Base-by-base conservation (phyloP, 2,113 vertebrate species). In the Cololabis saira region DNA sequence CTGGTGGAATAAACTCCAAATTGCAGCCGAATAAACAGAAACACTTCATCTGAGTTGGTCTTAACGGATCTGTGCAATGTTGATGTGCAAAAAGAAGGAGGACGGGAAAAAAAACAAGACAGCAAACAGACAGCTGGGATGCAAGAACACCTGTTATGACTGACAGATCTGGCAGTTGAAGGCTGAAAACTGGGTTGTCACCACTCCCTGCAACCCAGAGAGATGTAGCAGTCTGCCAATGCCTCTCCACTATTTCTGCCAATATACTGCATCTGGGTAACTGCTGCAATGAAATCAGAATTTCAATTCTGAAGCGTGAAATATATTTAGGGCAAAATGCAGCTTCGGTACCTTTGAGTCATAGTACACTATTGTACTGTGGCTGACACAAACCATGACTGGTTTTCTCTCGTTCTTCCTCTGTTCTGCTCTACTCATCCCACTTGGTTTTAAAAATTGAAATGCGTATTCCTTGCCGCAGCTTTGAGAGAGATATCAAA, bases 291-390 rank as follows among this genome's bases (percentile, higher is more conserved):
- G 53, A 72, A 73, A 73, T 66, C 63, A 41, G 22, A 79, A 71
- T 61, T 68, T 82, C 55, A 61, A 55, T 44, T 50, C 57, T 56
- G 64, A 24, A 78, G 75, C 14, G 10, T 68, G 71, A 85, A 90
- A 89, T 67, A 56, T 4, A 30, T 43, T 76, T 18, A 61, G 58
- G 72, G 54, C 43, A 13, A 76, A 64, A 37, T 27, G 57, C 54
- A 76, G 53, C 64, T 63, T 18, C 2, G 3, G 11, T 12, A 12
- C 3, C 50, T 16, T 48, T 40, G 56, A 21, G 50, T 82, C 67
- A 21, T 63, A 68, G 55, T 77, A 44, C 67, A 52, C 57, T 57
- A 27, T 41, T 71, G 69, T 55, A 50, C 43, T 66, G 48, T 60
- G 44, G 68, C 55, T 9, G 19, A 65, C 51, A 37, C 60, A 55